phyloP scores from a whole-genome alignment of 2,113 vertebrate species.

The Sceloporus undulatus region DNA sequence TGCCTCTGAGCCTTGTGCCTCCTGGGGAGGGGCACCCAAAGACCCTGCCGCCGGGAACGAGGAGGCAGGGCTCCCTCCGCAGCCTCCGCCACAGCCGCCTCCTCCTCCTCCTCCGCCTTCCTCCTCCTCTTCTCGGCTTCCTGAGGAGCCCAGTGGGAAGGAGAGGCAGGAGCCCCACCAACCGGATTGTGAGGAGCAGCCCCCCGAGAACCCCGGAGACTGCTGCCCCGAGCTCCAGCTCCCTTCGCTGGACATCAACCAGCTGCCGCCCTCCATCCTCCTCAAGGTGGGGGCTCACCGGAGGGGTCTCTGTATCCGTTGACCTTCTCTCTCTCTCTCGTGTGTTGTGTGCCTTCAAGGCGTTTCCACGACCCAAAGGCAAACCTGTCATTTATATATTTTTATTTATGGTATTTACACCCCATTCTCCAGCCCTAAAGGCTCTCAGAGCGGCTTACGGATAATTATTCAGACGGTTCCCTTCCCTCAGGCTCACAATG shows the following conservation, averaged over 20 bases:
- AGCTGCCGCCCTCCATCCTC: constrained; percentile 94
- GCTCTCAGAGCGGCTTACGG: too few relatives aligned
- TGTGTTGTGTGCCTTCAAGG: too few relatives aligned
- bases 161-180: constrained; percentile 66
- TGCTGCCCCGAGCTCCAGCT: constrained; percentile 63
- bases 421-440: too few relatives aligned
- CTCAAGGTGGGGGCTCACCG: constrained; percentile 84
- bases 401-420: too few relatives aligned
- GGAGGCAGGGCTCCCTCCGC: constrained; percentile 48
- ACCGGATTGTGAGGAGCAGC: constrained; percentile 71
- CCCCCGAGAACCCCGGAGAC: constrained; percentile 74
- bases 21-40: constrained; percentile 30
- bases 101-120: too few relatives aligned
- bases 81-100: background rate
- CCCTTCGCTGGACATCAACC: constrained; percentile 84
- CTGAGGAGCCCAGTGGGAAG: background rate
- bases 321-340: too few relatives aligned
- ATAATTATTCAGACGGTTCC: too few relatives aligned
- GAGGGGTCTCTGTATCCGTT: too few relatives aligned
- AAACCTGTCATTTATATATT: too few relatives aligned
- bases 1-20: constrained; percentile 69
- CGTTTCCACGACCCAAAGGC: too few relatives aligned
- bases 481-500: too few relatives aligned
- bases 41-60: constrained; percentile 64
- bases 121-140: constrained; percentile 27